Evolutionary conservation across 1,140 invertebrate species (phyloP).

Genomic region (Ctenoplectra terminalis): DNA sequence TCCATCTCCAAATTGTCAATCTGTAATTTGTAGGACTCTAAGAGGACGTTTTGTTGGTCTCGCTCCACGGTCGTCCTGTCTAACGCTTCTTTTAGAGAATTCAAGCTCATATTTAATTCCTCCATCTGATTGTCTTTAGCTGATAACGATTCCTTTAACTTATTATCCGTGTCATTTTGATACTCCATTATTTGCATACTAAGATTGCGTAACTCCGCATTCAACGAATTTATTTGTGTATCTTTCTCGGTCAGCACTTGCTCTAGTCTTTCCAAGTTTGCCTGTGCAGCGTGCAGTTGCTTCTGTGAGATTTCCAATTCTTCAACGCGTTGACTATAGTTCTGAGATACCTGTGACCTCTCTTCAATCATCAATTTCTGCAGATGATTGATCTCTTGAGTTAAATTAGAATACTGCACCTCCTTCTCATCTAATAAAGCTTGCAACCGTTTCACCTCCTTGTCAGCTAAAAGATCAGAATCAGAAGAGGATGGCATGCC

Average conservation of each 20-base stretch:
- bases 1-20: conserved; percentile 69
- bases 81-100: conserved; percentile 27
- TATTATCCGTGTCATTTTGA: not conserved
- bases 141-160: not conserved
- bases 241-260: conserved; percentile 29
- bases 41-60: conserved; percentile 14
- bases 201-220: conserved; percentile 51
- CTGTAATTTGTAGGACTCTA: conserved; percentile 55
- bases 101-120: conserved; percentile 45
- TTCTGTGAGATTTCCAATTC: conserved; percentile 40
- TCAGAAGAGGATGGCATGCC: conserved; percentile 24
- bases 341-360: conserved; percentile 32
- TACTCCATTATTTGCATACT: conserved; percentile 21
- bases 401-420: conserved; percentile 61
- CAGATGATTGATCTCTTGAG: conserved; percentile 59
- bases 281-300: conserved; percentile 1
- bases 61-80: not conserved
- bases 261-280: conserved; percentile 27
- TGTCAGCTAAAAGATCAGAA: conserved; percentile 27
- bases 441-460: conserved; percentile 63
- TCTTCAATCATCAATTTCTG: conserved; percentile 50
- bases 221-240: conserved; percentile 45
- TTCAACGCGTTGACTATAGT: conserved; percentile 7
- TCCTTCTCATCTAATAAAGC: conserved; percentile 58
- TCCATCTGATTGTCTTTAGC: conserved; percentile 53